Conservation (phyloP, 1,140 invertebrate genomes). For the Rhagoletis pomonella region DNA sequence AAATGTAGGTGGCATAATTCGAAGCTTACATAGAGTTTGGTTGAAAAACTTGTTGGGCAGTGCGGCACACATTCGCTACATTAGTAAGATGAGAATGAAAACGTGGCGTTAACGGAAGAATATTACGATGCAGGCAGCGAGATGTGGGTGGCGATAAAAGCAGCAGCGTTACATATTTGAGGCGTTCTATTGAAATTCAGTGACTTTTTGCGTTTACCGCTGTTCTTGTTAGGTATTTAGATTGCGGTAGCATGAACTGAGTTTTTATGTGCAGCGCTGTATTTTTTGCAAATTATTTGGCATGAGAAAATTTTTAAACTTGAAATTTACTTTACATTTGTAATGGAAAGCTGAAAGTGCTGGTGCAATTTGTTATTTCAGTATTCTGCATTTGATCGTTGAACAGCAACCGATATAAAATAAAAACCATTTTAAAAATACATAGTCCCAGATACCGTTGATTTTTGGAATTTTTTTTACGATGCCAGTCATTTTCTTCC, state of each 20-base stretch:
- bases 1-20: constrained; percentile 55
- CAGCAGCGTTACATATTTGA: not conserved
- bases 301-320: not conserved
- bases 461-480: no score
- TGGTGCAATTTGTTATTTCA: not conserved
- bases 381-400: not conserved
- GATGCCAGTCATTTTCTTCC: no score
- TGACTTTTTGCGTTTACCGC: not conserved
- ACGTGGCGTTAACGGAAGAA: no score
- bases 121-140: not conserved
- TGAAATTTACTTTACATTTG: not conserved
- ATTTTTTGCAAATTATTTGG: constrained; percentile 2
- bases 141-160: not conserved
- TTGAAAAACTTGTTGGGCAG: not conserved
- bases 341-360: not conserved
- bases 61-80: no score
- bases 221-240: not conserved
- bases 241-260: not conserved
- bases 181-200: constrained; percentile 14
- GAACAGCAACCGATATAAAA: no score
- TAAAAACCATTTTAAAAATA: no score
- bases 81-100: not conserved
- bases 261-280: not conserved
- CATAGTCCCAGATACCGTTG: no score
- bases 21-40: not conserved